Base-by-base conservation (phyloP, 2,113 vertebrate genomes). In the Oreochromis niloticus region DNA sequence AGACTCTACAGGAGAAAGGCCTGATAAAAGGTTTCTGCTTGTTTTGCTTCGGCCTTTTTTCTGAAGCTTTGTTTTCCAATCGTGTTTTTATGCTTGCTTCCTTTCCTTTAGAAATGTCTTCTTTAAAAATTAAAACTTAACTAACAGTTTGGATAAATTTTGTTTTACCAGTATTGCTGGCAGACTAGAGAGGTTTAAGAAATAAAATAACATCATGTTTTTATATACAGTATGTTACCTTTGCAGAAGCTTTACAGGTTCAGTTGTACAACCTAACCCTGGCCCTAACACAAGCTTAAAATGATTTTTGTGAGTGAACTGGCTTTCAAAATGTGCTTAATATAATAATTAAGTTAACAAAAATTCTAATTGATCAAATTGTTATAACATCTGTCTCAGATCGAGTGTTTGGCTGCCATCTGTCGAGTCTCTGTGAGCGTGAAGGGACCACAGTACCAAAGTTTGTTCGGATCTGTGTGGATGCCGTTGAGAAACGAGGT, bases 401-500 rank as follows among this genome's bases (percentile, higher is more conserved):
- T 96, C 97, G 97, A 93, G 97, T 99, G 87, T 99, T 99, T 93
- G 98, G 98, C 88, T 98, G 97, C 91, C 96, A 97, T 92, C 95
- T 99, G 92, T 93, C 96, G 84, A 95, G 94, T 61, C 97, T 99
- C 71, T 99, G 98, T 81, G 95, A 97, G 83, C 97, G 97, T 0
- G 98, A 99, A 95, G 97, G 97, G 93, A 96, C 96, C 80, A 97
- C 97, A 2, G 97, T 99, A 41, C 98, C 98, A 1, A 90, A 84
- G 50, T 99, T 99, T 80, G 97, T 99, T 89, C 97, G 89, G 93
- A 88, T 95, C 12, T 99, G 98, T 90, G 95, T 99, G 94, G 91
- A 97, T 22, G 96, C 97, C 41, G 96, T 99, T 6, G 97, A 99
- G 91, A 98, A 92, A 92, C 96, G 98, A 97, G 98, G 98, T 99